These are phyloP conservation scores for Nansenia antarctica DNA, from an alignment of 2,113 vertebrate species.

Conservation along the genomic window DNA sequence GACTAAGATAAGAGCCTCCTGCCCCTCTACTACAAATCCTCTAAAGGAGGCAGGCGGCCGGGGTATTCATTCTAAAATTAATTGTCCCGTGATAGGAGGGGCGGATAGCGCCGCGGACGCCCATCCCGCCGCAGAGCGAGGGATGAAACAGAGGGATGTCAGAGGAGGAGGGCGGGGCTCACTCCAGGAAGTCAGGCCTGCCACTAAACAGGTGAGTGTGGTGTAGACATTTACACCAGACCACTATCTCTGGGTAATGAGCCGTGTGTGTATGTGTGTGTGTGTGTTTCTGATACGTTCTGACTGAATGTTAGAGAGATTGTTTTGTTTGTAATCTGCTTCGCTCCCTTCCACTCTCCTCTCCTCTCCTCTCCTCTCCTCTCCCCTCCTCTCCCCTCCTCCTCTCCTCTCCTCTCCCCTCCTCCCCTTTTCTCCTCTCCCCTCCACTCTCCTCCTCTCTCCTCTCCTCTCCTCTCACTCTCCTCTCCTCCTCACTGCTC, in stretches of 20 bases:
- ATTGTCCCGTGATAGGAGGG: constrained; percentile 74
- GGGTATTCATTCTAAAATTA: constrained; percentile 80
- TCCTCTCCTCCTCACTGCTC: constrained; percentile 6
- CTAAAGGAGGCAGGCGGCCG: constrained; percentile 75
- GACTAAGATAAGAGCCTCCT: constrained; percentile 81
- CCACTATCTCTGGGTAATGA: constrained; percentile 47
- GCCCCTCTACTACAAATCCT: constrained; percentile 81
- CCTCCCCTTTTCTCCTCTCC: not conserved
- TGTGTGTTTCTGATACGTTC: constrained; percentile 52
- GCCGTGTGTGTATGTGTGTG: constrained; percentile 42
- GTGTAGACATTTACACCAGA: constrained; percentile 35
- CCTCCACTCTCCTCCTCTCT: constrained; percentile 1
- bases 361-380: not conserved
- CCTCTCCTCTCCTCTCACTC: constrained; percentile 12
- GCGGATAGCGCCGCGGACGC: constrained; percentile 69
- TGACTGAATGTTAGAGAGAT: constrained; percentile 47
- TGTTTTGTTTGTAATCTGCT: constrained; percentile 15
- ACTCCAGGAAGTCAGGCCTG: constrained; percentile 61
- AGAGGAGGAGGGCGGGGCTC: constrained; percentile 59
- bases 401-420: constrained; percentile 21
- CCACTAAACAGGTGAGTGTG: constrained; percentile 70
- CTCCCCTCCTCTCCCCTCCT: not conserved
- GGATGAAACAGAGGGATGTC: constrained; percentile 64
- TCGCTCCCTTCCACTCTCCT: no score
- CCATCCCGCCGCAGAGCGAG: constrained; percentile 53